Percentiles rank a stretch among this genome's conserved stretches.
Conservation (phyloP, 2,797 vertebrate genomes). For the Pangasius larnaudii region DNA sequence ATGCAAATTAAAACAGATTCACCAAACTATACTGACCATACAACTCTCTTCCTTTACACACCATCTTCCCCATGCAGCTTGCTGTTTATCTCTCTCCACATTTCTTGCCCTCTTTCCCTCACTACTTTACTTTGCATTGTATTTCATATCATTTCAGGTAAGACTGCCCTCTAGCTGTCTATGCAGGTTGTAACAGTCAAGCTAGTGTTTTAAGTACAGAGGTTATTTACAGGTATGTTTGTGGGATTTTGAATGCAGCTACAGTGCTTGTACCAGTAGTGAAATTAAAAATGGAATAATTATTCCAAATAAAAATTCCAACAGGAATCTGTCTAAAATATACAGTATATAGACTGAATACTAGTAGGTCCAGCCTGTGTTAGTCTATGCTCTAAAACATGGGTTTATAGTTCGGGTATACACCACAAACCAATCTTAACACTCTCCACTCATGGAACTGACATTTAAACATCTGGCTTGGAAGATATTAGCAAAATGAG, state of each 20-base stretch:
- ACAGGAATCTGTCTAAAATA: background rate
- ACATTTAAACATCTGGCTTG: conserved; percentile 12
- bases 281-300: background rate
- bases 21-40: background rate
- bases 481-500: background rate
- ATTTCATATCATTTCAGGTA: conserved; percentile 9
- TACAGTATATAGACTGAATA: background rate
- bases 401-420: background rate
- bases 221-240: background rate
- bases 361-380: background rate
- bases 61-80: background rate
- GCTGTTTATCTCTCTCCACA: background rate
- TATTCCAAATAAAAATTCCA: background rate
- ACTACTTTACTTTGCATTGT: background rate
- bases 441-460: background rate
- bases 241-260: background rate
- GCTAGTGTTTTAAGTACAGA: background rate
- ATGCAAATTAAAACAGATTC: conserved; percentile 23
- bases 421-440: conserved; percentile 5
- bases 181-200: background rate
- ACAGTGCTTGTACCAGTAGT: background rate
- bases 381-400: conserved; percentile 9
- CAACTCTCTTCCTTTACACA: background rate
- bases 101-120: background rate
- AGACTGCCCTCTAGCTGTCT: conserved; percentile 23